These are phyloP conservation scores for Rhinichthys klamathensis DNA, from an alignment of 2,113 vertebrate genomes.

Conservation along the genomic window DNA sequence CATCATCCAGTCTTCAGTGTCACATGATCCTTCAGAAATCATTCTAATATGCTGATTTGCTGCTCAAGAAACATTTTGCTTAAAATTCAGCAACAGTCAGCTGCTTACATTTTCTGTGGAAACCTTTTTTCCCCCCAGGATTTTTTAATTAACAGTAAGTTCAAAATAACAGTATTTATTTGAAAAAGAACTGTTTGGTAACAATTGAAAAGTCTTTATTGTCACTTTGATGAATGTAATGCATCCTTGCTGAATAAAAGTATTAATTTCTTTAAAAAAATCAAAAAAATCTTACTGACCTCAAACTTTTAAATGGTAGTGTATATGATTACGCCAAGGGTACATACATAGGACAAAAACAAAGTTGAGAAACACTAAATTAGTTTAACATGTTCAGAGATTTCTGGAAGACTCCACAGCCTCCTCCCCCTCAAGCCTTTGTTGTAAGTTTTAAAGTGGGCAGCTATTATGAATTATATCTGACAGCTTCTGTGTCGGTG, in stretches of 20 bases:
- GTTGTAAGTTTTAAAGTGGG: not conserved
- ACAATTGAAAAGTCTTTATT: not conserved
- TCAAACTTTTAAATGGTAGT: too few species aligned
- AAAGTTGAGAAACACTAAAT: not conserved
- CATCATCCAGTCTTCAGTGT: not conserved
- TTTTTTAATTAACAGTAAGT: too few species aligned
- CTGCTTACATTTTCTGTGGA: not conserved
- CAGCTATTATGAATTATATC: constrained; percentile 45
- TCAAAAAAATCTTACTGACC: not conserved
- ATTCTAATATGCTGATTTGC: not conserved
- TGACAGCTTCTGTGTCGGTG: constrained; percentile 62
- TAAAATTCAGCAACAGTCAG: too few species aligned
- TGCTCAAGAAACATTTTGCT: not conserved
- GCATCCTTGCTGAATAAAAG: not conserved
- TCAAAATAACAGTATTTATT: not conserved
- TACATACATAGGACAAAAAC: not conserved
- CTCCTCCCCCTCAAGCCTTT: not conserved
- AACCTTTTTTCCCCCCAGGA: too few species aligned
- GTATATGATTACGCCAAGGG: too few species aligned
- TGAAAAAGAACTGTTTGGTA: not conserved
- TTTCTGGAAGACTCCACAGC: not conserved
- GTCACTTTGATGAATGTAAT: not conserved
- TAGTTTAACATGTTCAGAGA: not conserved
- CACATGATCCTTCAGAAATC: not conserved
- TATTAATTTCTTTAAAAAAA: not conserved